A percentile compares a stretch with the other conserved stretches of the same genome.
Conservation (phyloP, 2,797 vertebrate genomes). For the Rhinichthys osculus region DNA sequence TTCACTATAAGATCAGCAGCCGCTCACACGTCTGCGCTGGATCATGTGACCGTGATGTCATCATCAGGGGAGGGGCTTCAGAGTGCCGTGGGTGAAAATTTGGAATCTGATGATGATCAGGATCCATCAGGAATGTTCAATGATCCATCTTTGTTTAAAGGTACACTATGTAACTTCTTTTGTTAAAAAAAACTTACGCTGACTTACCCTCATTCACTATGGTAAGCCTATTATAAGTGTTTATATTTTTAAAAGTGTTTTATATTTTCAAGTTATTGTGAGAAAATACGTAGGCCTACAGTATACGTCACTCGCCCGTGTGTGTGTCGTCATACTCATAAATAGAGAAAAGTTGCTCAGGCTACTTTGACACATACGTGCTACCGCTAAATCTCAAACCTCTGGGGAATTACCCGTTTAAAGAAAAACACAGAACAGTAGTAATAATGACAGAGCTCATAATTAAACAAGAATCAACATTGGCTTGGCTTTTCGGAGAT, state of each 20-base stretch:
- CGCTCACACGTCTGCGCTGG: slow-evolving; percentile 61
- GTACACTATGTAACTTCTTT: not conserved
- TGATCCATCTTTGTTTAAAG: slow-evolving; percentile 18
- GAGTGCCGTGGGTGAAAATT: slow-evolving; percentile 62
- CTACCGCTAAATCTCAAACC: too few relatives aligned
- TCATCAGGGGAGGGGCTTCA: slow-evolving; percentile 73
- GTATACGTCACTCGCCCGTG: not conserved
- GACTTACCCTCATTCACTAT: not conserved
- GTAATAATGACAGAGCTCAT: too few relatives aligned
- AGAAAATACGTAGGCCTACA: not conserved
- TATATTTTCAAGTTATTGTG: not conserved
- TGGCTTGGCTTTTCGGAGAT: too few relatives aligned
- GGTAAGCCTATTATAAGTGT: not conserved
- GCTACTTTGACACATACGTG: too few relatives aligned
- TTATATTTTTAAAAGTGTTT: not conserved
- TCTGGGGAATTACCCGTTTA: too few relatives aligned
- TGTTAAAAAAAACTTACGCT: not conserved
- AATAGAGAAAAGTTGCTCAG: not conserved
- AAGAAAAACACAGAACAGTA: too few relatives aligned
- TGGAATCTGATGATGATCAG: slow-evolving; percentile 66
- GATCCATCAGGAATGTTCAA: slow-evolving; percentile 65
- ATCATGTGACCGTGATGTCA: slow-evolving; percentile 64
- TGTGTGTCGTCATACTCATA: not conserved
- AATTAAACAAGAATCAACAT: too few relatives aligned
- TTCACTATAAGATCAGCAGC: slow-evolving; percentile 63